These are phyloP conservation scores for Eurytoma californica DNA, from an alignment of 2,888 invertebrate genomes.

Conservation along the genomic window DNA sequence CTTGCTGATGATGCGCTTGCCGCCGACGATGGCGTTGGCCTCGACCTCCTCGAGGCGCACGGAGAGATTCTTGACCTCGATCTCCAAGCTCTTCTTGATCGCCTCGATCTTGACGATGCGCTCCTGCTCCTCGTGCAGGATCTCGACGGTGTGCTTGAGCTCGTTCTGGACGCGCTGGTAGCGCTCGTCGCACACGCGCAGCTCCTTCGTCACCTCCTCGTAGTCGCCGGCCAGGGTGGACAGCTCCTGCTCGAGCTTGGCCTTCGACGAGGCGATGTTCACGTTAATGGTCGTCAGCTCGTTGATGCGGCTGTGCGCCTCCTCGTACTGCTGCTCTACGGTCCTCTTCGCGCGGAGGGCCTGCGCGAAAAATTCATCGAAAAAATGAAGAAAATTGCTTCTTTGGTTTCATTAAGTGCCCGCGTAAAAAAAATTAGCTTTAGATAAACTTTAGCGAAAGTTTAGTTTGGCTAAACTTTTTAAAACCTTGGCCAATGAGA, in stretches of 20 bases:
- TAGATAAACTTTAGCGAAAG: no score
- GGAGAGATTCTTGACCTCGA: constrained; percentile 96
- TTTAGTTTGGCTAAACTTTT: no score
- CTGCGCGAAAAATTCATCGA: constrained; percentile 73
- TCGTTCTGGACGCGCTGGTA: constrained; percentile 95
- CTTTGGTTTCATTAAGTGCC: neutral
- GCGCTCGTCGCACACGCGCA: constrained; percentile 94
- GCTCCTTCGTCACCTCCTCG: constrained; percentile 97
- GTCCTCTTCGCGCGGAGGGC: constrained; percentile 93
- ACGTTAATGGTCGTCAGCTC: constrained; percentile 97
- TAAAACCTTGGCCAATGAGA: no score
- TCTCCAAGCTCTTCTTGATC: constrained; percentile 97
- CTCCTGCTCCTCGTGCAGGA: constrained; percentile 96
- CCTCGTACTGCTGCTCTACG: constrained; percentile 93
- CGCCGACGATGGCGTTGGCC: constrained; percentile 96
- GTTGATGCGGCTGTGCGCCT: constrained; percentile 92
- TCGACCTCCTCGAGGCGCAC: constrained; percentile 97
- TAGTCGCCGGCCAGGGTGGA: constrained; percentile 94
- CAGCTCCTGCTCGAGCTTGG: constrained; percentile 96
- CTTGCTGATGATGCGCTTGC: constrained; percentile 98
- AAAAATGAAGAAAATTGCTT: neutral
- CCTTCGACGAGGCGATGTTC: constrained; percentile 94
- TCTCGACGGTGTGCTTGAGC: constrained; percentile 94
- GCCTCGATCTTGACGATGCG: constrained; percentile 97
- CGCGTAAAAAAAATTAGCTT: no score